Evolutionary conservation across 1,140 invertebrate species (phyloP).

Genomic region (Leptinotarsa lineolata): DNA sequence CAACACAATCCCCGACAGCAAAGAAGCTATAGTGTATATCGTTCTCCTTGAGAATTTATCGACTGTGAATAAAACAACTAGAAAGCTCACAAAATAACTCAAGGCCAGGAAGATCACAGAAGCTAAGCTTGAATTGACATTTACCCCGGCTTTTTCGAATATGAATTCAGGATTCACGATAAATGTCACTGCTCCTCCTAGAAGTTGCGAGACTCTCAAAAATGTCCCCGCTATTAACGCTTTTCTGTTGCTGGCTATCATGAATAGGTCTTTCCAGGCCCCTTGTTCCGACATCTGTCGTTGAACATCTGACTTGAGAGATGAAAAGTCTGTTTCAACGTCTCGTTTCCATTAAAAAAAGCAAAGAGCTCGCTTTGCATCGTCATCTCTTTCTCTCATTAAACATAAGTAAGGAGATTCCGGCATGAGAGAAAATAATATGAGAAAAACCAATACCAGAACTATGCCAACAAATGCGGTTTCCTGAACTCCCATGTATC

Average conservation of each 20-base stretch:
- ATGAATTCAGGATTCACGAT: slow-evolving; percentile 43
- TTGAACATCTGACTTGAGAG: slow-evolving; percentile 43
- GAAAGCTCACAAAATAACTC: background rate
- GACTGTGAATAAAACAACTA: slow-evolving; percentile 11
- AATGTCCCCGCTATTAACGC: slow-evolving; percentile 47
- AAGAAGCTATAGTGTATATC: slow-evolving; percentile 32
- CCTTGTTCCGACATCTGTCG: slow-evolving; percentile 43
- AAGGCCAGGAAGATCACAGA: background rate
- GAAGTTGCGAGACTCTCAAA: slow-evolving; percentile 42
- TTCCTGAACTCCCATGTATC: slow-evolving; percentile 28
- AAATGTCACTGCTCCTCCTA: slow-evolving; percentile 42
- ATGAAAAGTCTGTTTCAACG: slow-evolving; percentile 42
- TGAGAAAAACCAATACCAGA: background rate
- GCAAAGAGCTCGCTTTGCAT: slow-evolving; percentile 42
- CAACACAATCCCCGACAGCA: slow-evolving; percentile 33
- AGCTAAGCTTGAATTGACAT: background rate
- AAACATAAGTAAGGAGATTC: slow-evolving; percentile 50
- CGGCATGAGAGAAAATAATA: slow-evolving; percentile 41
- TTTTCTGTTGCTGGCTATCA: slow-evolving; percentile 45
- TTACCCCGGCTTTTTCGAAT: slow-evolving; percentile 36
- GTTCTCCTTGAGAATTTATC: slow-evolving; percentile 33
- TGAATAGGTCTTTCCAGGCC: slow-evolving; percentile 41
- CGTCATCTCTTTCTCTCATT: slow-evolving; percentile 40
- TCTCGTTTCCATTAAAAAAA: slow-evolving; percentile 58
- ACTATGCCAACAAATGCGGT: slow-evolving; percentile 27